These are phyloP conservation scores for Leptobrachium ailaonicum DNA, from an alignment of 2,113 vertebrate genomes.

Conservation along the genomic window DNA sequence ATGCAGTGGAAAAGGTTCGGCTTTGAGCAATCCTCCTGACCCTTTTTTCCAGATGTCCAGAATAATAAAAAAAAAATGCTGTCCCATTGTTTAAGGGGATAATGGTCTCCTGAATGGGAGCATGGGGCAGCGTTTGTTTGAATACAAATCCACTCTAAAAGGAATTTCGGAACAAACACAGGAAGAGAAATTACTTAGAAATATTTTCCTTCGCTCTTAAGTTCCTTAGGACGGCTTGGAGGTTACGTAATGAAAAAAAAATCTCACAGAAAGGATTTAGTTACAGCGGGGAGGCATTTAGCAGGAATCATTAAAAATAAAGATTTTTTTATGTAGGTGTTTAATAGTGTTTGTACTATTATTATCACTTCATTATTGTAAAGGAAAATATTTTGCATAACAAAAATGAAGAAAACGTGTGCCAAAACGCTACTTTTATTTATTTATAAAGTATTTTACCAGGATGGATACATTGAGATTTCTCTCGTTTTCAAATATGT, in stretches of 20 bases:
- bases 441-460: too few relatives aligned
- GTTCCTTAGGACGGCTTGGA: conserved; percentile 14
- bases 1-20: conserved; percentile 19
- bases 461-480: too few relatives aligned
- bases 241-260: not conserved
- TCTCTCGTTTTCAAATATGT: too few relatives aligned
- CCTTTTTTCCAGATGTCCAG: conserved; percentile 1
- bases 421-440: too few relatives aligned
- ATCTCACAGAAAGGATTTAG: not conserved
- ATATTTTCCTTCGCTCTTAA: conserved; percentile 20
- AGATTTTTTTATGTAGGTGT: too few relatives aligned
- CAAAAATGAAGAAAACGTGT: too few relatives aligned
- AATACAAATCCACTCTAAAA: conserved; percentile 22
- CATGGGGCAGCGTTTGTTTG: conserved; percentile 16
- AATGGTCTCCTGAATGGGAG: conserved; percentile 27
- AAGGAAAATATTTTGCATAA: too few relatives aligned
- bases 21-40: conserved; percentile 15
- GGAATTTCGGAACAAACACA: conserved; percentile 38
- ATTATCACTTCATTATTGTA: too few relatives aligned
- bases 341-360: too few relatives aligned
- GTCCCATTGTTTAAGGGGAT: conserved; percentile 28
- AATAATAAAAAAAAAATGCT: conserved; percentile 1
- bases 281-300: too few relatives aligned
- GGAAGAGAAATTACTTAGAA: conserved; percentile 22
- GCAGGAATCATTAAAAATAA: too few relatives aligned